Percentiles rank a stretch among this genome's conserved stretches.
phyloP scores from a whole-genome alignment of 1,140 invertebrate genomes.

The Achatina immaculata region DNA sequence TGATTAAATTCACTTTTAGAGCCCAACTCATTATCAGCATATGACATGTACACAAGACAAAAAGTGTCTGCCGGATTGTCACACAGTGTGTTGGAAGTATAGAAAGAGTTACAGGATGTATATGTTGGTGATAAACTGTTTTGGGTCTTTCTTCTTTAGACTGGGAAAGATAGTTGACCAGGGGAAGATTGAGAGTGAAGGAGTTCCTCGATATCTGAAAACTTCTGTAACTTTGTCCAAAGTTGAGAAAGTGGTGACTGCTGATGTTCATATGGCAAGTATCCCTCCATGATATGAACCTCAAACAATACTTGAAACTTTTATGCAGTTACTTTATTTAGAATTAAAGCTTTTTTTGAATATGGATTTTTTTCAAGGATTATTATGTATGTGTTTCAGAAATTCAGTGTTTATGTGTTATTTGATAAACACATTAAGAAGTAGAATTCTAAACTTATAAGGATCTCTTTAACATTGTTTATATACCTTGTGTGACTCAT shows the following conservation, averaged over 20 bases:
- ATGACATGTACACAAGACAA: too few species aligned
- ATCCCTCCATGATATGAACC: neutral
- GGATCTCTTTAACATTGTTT: too few species aligned
- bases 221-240: conserved; percentile 14
- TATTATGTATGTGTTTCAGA: neutral
- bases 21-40: too few species aligned
- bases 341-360: neutral
- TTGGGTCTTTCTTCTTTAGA: conserved; percentile 52
- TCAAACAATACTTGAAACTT: neutral
- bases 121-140: neutral
- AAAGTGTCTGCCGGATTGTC: too few species aligned
- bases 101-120: neutral
- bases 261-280: neutral
- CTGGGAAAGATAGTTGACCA: conserved; percentile 63
- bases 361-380: neutral
- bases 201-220: conserved; percentile 58
- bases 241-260: neutral
- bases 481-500: too few species aligned
- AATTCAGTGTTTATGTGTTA: neutral
- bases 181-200: conserved; percentile 57
- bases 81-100: too few species aligned
- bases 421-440: too few species aligned
- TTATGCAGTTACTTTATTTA: neutral
- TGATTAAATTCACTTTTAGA: too few species aligned
- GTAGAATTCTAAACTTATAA: too few species aligned